Evolutionary conservation across 2,888 invertebrate genomes (phyloP).

Genomic region (Coleophora flavipennella): DNA sequence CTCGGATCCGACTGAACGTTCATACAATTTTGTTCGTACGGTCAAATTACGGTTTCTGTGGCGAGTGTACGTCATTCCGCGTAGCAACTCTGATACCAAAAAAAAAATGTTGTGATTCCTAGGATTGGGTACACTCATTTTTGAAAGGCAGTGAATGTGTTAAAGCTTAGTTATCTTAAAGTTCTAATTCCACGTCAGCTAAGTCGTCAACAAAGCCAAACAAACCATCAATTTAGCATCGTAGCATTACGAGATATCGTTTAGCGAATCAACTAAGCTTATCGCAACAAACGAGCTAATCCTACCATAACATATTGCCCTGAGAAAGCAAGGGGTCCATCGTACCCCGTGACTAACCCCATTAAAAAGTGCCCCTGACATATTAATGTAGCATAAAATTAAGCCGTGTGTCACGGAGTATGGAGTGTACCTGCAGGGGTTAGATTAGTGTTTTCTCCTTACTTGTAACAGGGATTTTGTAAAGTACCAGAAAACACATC

Average conservation of each 20-base stretch:
- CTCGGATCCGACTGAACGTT: no score
- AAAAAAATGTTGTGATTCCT: no score
- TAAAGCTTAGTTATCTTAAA: slow-evolving; percentile 5
- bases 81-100: no score
- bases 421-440: slow-evolving; percentile 7
- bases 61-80: no score
- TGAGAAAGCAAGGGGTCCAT: slow-evolving; percentile 40
- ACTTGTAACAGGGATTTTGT: no score
- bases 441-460: no score
- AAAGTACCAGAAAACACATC: no score
- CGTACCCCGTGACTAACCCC: slow-evolving; percentile 63
- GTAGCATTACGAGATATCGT: slow-evolving; percentile 7
- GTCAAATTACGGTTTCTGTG: no score
- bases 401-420: slow-evolving; percentile 28
- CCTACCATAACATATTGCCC: slow-evolving; percentile 50
- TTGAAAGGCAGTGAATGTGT: no score
- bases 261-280: slow-evolving; percentile 19
- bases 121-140: no score
- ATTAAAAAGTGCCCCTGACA: slow-evolving; percentile 62
- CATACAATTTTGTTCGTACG: no score
- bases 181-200: background rate
- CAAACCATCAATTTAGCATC: slow-evolving; percentile 1
- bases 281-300: slow-evolving; percentile 34
- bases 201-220: background rate
- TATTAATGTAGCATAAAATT: slow-evolving; percentile 72